These are phyloP conservation scores for Chrysotoxum bicinctum DNA, from an alignment of 2,888 invertebrate species.

Conservation along the genomic window DNA sequence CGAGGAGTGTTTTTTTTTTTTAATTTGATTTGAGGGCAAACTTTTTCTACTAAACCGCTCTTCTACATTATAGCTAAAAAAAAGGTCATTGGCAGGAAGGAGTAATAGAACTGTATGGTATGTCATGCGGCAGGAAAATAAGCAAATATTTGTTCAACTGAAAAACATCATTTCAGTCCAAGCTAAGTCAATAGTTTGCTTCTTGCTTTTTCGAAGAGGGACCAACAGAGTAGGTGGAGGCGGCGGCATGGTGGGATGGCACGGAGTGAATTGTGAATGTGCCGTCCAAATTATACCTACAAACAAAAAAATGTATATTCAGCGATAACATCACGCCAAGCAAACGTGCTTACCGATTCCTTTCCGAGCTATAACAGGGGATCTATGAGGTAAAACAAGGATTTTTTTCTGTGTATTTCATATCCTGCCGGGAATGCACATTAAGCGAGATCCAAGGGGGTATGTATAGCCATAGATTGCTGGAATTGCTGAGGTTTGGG, in stretches of 20 bases:
- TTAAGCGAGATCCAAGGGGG: constrained; percentile 42
- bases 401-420: constrained; percentile 21
- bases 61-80: not conserved
- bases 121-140: constrained; percentile 60
- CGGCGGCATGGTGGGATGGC: not conserved
- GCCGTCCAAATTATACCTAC: constrained; percentile 36
- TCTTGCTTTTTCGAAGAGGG: not conserved
- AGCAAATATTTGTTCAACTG: constrained; percentile 69
- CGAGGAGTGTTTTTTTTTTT: not conserved
- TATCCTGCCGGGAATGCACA: constrained; percentile 68
- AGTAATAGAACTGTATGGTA: constrained; percentile 25
- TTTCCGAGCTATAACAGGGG: constrained; percentile 48
- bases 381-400: constrained; percentile 59
- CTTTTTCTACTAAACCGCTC: not conserved
- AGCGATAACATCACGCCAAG: constrained; percentile 68
- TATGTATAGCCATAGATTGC: not conserved
- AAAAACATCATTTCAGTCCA: constrained; percentile 57
- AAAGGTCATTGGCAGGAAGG: constrained; percentile 45
- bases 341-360: constrained; percentile 65
- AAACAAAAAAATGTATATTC: constrained; percentile 21
- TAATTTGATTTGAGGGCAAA: not conserved
- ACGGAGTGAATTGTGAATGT: constrained; percentile 21
- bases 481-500: constrained; percentile 5
- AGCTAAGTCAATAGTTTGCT: constrained; percentile 66
- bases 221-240: not conserved